Conservation (phyloP, 2,888 invertebrate species). For the Gastracanthus pulcherrimus region DNA sequence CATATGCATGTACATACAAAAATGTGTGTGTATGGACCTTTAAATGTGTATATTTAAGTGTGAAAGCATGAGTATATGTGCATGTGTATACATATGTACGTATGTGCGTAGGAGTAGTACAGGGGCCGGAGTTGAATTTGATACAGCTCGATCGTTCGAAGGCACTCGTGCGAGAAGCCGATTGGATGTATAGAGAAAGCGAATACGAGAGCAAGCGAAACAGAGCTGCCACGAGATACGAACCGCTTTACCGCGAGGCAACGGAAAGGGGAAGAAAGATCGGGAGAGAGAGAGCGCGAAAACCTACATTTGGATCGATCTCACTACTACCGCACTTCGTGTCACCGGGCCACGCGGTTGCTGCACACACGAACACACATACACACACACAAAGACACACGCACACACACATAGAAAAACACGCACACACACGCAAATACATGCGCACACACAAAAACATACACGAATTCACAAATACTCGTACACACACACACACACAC, state of each 20-base stretch:
- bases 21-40: no score
- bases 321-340: neutral
- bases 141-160: slow-evolving; percentile 49
- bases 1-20: no score
- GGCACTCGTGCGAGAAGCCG: slow-evolving; percentile 62
- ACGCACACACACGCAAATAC: neutral
- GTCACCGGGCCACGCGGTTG: neutral
- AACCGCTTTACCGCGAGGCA: no score
- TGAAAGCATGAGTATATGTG: no score
- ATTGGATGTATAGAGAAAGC: slow-evolving; percentile 58
- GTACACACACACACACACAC: neutral
- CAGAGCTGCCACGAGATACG: no score
- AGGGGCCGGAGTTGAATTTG: slow-evolving; percentile 29
- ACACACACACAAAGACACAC: no score
- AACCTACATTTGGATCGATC: slow-evolving; percentile 54
- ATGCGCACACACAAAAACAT: neutral
- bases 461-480: neutral
- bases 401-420: no score
- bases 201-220: slow-evolving; percentile 1
- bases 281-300: slow-evolving; percentile 29
- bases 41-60: no score
- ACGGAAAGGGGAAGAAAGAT: neutral
- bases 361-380: neutral
- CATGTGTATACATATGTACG: neutral
- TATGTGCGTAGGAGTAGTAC: neutral